These are phyloP conservation scores for Bubalus kerabau DNA, from an alignment of 2,113 vertebrate species.

Conservation along the genomic window DNA sequence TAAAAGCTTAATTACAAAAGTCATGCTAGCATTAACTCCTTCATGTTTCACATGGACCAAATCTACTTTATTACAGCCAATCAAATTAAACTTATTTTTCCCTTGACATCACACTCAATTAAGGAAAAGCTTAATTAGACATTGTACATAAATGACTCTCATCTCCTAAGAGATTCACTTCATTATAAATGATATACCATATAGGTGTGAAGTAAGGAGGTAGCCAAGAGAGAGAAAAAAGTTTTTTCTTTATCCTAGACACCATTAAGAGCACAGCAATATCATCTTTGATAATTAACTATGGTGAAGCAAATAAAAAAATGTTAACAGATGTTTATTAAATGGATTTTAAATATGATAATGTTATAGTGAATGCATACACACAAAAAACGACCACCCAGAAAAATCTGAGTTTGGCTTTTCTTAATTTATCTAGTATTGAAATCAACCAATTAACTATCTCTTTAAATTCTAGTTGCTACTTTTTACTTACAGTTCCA, in stretches of 20 bases:
- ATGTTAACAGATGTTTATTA: background rate
- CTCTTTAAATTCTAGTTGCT: conserved; percentile 55
- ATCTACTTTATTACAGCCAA: background rate
- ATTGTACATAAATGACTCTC: background rate
- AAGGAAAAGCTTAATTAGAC: background rate
- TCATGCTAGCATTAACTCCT: background rate
- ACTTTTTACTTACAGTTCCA: conserved; percentile 38
- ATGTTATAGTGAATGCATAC: background rate
- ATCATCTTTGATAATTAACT: background rate
- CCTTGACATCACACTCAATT: background rate
- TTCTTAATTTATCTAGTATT: conserved; percentile 57
- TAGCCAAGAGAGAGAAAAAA: background rate
- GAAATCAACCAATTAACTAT: conserved; percentile 62
- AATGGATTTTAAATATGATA: background rate
- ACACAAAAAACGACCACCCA: background rate
- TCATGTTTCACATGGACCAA: background rate
- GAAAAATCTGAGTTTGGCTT: background rate
- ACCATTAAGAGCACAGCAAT: background rate
- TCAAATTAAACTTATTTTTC: background rate
- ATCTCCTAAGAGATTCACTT: background rate
- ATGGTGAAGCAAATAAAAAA: background rate
- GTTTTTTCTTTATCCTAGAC: background rate
- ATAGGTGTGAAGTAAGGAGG: background rate
- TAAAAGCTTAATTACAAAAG: background rate
- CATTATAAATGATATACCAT: background rate